Base-by-base conservation (phyloP, 2,797 vertebrate species). In the Malacoraja senta region DNA sequence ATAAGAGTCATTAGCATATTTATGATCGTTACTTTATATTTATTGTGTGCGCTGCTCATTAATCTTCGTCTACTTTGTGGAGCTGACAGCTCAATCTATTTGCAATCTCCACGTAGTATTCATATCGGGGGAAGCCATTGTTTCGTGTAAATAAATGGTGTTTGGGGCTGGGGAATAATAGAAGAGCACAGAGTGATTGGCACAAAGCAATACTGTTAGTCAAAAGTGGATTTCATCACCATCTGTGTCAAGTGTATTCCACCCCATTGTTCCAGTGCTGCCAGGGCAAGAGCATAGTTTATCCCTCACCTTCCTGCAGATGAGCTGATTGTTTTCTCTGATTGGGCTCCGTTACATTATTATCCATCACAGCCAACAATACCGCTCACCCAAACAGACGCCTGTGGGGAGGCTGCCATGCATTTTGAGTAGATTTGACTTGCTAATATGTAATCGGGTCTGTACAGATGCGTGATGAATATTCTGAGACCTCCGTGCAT, bases 21-120 rank as follows among this genome's bases (percentile, higher is more conserved):
- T 98, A 99, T 99, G 98, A 98, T 98, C 97, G 98, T 98, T 97
- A 98, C 97, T 97, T 98, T 97, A 97, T 97, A 98, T 98, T 98
- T 98, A 99, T 99, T 99, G 98, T 99, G 98, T 97, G 95, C 95
- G 94, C 94, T 96, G 97, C 97, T 98, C 98, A 99, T 99, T 99
- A 99, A 99, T 99, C 98, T 99, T 99, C 98, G 98, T 98, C 98
- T 96, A 97, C 96, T 97, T 98, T 98, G 97, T 97, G 95, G 95
- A 95, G 97, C 97, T 99, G 98, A 99, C 98, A 99, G 98, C 98
- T 99, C 98, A 99, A 99, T 99, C 98, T 98, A 98, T 97, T 97
- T 97, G 97, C 97, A 98, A 98, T 99, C 97, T 96, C 96, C 96
- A 97, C 97, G 97, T 96, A 96, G 95, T 95, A 95, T 96, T 95